phyloP scores from a whole-genome alignment of 2,888 invertebrate species.

The Agapetus fuscipes region DNA sequence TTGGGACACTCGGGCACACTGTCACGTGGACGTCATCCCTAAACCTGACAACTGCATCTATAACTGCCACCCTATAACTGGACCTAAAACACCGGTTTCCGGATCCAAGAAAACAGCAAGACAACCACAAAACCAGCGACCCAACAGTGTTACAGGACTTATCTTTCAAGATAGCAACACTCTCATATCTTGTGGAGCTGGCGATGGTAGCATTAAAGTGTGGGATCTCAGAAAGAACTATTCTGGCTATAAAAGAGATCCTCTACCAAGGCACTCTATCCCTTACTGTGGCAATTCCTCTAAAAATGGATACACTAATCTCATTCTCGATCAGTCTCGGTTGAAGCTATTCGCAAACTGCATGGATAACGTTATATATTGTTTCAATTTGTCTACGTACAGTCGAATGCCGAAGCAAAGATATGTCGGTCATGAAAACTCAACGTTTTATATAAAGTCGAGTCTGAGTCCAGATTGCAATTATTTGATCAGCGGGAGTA shows the following conservation, averaged over 20 bases:
- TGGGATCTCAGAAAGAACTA: constrained; percentile 85
- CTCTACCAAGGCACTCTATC: constrained; percentile 60
- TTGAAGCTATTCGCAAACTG: constrained; percentile 74
- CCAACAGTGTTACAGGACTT: constrained; percentile 73
- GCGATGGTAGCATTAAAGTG: constrained; percentile 76
- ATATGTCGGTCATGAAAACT: constrained; percentile 66
- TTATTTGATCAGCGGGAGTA: constrained; percentile 82
- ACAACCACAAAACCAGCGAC: constrained; percentile 39
- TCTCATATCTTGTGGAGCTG: constrained; percentile 76
- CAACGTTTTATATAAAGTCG: constrained; percentile 78
- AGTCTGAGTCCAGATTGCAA: constrained; percentile 69
- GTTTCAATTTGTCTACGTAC: constrained; percentile 69
- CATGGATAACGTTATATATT: constrained; percentile 78
- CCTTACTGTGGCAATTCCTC: constrained; percentile 65
- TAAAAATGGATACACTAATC: constrained; percentile 63
- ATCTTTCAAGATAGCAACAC: constrained; percentile 72
- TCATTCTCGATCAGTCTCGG: constrained; percentile 61
- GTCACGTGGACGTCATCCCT: constrained; percentile 29
- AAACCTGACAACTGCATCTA: constrained; percentile 62
- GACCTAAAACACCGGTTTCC: constrained; percentile 43
- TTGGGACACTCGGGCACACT: constrained; percentile 66
- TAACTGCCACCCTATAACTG: constrained; percentile 50
- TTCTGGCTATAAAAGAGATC: constrained; percentile 54
- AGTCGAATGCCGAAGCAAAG: constrained; percentile 52
- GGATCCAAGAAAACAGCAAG: constrained; percentile 39